Evolutionary conservation across 92 coral and sea anemone genomes (phyloP).

Genomic region (Epizoanthus stellaris): DNA sequence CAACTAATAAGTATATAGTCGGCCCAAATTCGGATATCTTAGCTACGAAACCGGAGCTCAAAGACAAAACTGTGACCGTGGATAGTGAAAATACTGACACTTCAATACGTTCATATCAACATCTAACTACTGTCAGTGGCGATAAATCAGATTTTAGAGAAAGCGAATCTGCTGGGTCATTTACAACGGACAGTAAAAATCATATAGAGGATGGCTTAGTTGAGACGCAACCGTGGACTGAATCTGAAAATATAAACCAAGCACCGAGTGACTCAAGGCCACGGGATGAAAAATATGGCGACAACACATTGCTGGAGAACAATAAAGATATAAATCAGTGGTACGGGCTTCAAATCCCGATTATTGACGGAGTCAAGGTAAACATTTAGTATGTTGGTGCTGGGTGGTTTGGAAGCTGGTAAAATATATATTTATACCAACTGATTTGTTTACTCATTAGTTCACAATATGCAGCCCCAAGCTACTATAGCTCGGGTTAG

Average conservation of each 20-base stretch:
- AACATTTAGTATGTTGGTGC: neutral
- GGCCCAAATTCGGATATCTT: neutral
- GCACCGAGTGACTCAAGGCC: neutral
- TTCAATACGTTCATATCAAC: neutral
- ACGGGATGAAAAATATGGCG: slow-evolving; percentile 16
- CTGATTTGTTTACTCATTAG: too few species aligned
- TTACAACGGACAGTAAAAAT: neutral
- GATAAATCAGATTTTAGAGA: too few species aligned
- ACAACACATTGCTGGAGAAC: neutral
- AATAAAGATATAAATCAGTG: slow-evolving; percentile 38
- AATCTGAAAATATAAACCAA: neutral
- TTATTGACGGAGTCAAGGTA: slow-evolving; percentile 79
- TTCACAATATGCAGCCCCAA: too few species aligned
- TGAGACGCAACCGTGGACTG: neutral
- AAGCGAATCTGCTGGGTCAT: too few species aligned
- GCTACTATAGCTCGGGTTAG: too few species aligned
- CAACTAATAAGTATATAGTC: neutral
- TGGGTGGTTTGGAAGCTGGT: too few species aligned
- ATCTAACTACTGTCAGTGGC: neutral
- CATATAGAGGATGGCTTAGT: neutral
- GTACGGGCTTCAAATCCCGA: slow-evolving; percentile 74
- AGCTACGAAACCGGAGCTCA: neutral
- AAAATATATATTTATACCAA: too few species aligned
- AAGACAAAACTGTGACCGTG: neutral
- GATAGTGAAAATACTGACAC: neutral